Conservation (phyloP, 1,140 invertebrate species). For the Cotesia vestalis region DNA sequence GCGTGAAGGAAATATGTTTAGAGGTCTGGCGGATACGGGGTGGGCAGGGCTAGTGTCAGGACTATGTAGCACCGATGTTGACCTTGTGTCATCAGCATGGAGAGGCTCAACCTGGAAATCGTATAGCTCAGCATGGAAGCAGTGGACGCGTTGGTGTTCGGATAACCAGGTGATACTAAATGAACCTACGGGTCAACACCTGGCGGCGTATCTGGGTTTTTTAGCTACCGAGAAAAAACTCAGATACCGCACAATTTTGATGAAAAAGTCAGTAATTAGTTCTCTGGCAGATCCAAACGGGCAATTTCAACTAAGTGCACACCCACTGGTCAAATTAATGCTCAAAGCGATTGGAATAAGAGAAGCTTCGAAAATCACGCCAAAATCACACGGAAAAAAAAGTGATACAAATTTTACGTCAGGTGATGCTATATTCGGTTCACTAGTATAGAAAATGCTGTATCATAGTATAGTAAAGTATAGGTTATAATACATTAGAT, state of each 20-base stretch:
- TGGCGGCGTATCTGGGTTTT: background rate
- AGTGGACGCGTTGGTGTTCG: too few species aligned
- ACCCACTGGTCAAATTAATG: background rate
- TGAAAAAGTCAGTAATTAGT: background rate
- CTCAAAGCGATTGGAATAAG: background rate
- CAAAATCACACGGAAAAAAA: too few species aligned
- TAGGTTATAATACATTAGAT: too few species aligned
- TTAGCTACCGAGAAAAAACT: too few species aligned
- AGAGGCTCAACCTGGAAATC: background rate
- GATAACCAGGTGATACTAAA: too few species aligned
- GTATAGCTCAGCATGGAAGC: too few species aligned
- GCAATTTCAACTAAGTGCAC: background rate
- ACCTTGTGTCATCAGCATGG: background rate
- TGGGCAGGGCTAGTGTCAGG: background rate
- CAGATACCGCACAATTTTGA: too few species aligned
- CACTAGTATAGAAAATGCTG: too few species aligned
- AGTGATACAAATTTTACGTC: too few species aligned
- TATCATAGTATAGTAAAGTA: too few species aligned
- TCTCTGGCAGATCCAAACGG: background rate
- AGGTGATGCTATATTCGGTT: too few species aligned
- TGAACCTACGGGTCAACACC: too few species aligned
- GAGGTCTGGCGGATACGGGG: background rate
- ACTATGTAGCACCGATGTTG: background rate
- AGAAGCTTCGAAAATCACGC: background rate
- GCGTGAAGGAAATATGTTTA: background rate